Percentiles rank a stretch among this genome's conserved stretches.
Conservation (phyloP, 2,888 invertebrate species). For the Sinohyriopsis cumingii region DNA sequence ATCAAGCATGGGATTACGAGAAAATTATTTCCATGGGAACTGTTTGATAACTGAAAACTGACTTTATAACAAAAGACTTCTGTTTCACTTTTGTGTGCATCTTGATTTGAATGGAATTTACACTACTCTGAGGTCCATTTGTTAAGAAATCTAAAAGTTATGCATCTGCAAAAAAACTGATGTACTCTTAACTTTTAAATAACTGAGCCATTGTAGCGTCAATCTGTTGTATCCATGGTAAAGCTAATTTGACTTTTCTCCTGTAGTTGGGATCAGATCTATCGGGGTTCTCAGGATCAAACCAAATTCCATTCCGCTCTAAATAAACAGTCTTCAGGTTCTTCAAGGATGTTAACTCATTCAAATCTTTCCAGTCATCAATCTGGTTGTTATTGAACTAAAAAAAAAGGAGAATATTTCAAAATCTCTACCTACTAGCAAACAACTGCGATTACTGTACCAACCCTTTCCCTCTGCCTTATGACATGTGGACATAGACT, state of each 20-base stretch:
- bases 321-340: constrained; percentile 86
- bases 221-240: constrained; percentile 91
- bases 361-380: constrained; percentile 87
- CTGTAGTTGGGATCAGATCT: constrained; percentile 86
- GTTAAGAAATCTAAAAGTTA: too few relatives aligned
- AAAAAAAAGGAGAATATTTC: constrained; percentile 51
- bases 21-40: too few relatives aligned
- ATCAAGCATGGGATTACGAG: too few relatives aligned
- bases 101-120: too few relatives aligned
- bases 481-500: not conserved
- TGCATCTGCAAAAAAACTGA: too few relatives aligned
- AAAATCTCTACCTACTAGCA: not conserved
- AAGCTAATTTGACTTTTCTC: constrained; percentile 88
- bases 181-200: too few relatives aligned
- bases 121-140: too few relatives aligned
- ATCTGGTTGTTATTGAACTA: constrained; percentile 94
- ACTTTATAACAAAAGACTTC: too few relatives aligned
- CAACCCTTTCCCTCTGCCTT: not conserved
- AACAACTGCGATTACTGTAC: not conserved
- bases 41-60: too few relatives aligned
- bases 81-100: too few relatives aligned
- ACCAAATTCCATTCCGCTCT: constrained; percentile 89
- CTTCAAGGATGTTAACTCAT: constrained; percentile 77
- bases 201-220: constrained; percentile 83
- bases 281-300: constrained; percentile 69